Percentiles rank a stretch among this genome's conserved stretches.
These are phyloP conservation scores for Epizoanthus ramosus DNA, from an alignment of 92 coral and sea anemone species.

Conservation along the genomic window DNA sequence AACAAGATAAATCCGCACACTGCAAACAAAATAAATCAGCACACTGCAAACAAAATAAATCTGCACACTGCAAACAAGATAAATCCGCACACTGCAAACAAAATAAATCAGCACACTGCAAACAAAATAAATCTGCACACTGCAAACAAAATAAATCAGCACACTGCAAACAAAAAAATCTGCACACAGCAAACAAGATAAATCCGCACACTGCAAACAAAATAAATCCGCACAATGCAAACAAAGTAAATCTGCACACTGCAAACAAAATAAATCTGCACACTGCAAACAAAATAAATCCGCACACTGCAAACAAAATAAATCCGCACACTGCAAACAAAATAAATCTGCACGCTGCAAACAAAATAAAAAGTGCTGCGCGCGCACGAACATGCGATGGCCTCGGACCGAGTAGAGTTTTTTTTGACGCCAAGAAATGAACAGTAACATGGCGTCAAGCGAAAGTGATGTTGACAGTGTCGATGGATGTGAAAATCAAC, in stretches of 20 bases:
- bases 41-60: too few relatives aligned
- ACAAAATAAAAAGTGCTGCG: slow-evolving; percentile 32
- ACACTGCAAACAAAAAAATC: too few relatives aligned
- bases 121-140: too few relatives aligned
- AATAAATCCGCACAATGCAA: slow-evolving; percentile 10
- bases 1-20: neutral
- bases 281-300: slow-evolving; percentile 20
- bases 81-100: too few relatives aligned
- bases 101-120: too few relatives aligned
- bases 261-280: slow-evolving; percentile 13
- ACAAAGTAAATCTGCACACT: slow-evolving; percentile 26
- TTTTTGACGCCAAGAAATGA: neutral
- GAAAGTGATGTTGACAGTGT: slow-evolving; percentile 3
- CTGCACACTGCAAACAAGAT: too few relatives aligned
- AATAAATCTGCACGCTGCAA: slow-evolving; percentile 6
- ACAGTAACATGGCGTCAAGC: slow-evolving; percentile 46
- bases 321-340: neutral
- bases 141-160: slow-evolving; percentile 13
- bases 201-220: slow-evolving; percentile 15
- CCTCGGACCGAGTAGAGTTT: slow-evolving; percentile 9
- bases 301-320: slow-evolving; percentile 22
- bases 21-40: neutral
- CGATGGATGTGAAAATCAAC: slow-evolving; percentile 21
- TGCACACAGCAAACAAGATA: too few relatives aligned
- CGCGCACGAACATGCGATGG: slow-evolving; percentile 27